Conservation (phyloP, 2,113 vertebrate species). For the Tonatia bakeri region DNA sequence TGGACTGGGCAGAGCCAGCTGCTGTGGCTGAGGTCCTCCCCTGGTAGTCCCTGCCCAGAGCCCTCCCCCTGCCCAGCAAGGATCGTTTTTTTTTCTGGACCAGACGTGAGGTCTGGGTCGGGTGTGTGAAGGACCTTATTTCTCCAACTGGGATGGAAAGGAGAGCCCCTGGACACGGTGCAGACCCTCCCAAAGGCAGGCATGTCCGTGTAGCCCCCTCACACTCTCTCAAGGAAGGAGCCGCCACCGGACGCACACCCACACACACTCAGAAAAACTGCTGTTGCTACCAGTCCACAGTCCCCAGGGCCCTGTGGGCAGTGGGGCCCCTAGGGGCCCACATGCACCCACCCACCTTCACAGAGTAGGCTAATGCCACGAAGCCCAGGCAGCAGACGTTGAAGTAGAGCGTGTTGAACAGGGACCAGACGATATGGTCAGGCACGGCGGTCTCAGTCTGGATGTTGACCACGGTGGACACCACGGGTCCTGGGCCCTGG, state of each 20-base stretch:
- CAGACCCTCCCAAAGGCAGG: too few relatives aligned
- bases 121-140: background rate
- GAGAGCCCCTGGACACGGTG: background rate
- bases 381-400: constrained; percentile 94
- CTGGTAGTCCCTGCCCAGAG: background rate
- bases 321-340: background rate
- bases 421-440: constrained; percentile 91
- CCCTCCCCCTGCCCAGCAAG: background rate
- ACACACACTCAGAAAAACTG: background rate
- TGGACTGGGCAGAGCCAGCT: background rate
- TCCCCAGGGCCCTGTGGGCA: background rate
- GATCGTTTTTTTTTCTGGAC: background rate
- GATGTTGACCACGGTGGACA: constrained; percentile 79
- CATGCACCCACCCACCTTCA: constrained; percentile 84
- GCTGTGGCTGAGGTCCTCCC: background rate
- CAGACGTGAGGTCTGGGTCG: background rate
- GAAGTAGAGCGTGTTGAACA: constrained; percentile 94
- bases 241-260: background rate
- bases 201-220: background rate
- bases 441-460: constrained; percentile 74
- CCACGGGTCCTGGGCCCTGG: constrained; percentile 25
- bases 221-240: background rate
- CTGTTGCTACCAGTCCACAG: background rate
- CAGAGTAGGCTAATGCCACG: constrained; percentile 90
- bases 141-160: background rate